Evolutionary conservation across 2,888 invertebrate species (phyloP).

Genomic region (Yponomeuta sedellus): DNA sequence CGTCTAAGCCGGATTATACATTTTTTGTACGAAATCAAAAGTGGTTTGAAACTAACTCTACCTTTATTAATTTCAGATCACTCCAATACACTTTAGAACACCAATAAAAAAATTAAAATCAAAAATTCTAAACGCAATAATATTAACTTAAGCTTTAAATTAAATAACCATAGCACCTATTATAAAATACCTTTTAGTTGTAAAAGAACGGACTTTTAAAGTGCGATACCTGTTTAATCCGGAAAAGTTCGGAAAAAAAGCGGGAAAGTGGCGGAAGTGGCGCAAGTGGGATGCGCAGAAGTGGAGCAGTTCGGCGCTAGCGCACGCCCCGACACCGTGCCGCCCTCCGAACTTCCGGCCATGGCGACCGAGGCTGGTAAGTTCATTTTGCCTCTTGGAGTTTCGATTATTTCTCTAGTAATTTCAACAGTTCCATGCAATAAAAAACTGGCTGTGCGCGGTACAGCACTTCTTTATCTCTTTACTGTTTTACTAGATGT

Average conservation of each 20-base stretch:
- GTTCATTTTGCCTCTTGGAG: constrained; percentile 26
- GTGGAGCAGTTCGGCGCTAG: constrained; percentile 66
- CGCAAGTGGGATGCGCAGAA: constrained; percentile 71
- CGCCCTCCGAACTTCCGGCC: constrained; percentile 70
- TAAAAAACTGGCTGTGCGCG: too few species aligned
- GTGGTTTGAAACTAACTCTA: background rate
- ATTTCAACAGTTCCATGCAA: too few species aligned
- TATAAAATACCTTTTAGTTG: background rate
- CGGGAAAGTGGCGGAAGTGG: constrained; percentile 65
- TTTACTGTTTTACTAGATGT: too few species aligned
- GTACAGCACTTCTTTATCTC: too few species aligned
- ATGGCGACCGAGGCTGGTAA: constrained; percentile 74
- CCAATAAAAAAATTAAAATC: constrained; percentile 7
- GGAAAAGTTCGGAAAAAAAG: constrained; percentile 32
- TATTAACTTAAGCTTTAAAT: constrained; percentile 1
- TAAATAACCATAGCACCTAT: background rate
- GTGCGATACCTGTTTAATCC: background rate
- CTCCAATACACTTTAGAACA: constrained; percentile 5
- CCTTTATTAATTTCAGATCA: constrained; percentile 9
- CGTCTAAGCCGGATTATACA: background rate
- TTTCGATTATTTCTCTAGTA: background rate
- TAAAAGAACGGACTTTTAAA: background rate
- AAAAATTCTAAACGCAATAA: constrained; percentile 5
- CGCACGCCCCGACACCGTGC: constrained; percentile 66
- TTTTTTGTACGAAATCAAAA: background rate